Evolutionary conservation across 2,797 vertebrate species (phyloP).

Genomic region (Chiropotes sagulatus): DNA sequence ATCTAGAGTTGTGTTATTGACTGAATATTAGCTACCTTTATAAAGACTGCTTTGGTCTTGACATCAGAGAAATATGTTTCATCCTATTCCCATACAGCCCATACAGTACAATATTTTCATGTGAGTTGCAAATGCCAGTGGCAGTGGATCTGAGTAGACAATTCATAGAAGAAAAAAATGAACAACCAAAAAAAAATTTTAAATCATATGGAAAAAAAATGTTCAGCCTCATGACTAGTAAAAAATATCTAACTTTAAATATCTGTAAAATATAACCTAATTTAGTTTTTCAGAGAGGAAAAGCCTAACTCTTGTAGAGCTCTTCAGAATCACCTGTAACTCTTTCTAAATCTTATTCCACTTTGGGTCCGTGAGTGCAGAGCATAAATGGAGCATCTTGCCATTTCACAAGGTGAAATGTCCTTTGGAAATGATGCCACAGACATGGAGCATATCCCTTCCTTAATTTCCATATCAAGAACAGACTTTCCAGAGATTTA

Average conservation of each 20-base stretch:
- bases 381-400: neutral
- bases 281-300: constrained; percentile 57
- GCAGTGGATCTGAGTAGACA: neutral
- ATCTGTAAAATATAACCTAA: constrained; percentile 64
- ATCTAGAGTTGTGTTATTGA: neutral
- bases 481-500: neutral
- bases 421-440: neutral
- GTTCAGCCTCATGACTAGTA: constrained; percentile 24
- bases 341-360: constrained; percentile 22
- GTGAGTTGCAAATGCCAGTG: neutral
- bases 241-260: constrained; percentile 54
- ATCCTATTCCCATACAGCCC: neutral
- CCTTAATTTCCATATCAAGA: neutral
- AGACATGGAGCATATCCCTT: neutral
- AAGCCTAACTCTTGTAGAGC: constrained; percentile 40
- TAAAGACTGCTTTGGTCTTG: neutral
- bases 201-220: neutral
- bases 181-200: neutral
- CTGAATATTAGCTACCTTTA: neutral
- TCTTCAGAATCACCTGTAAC: constrained; percentile 23
- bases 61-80: neutral
- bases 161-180: constrained; percentile 43
- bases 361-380: neutral
- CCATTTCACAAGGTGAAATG: neutral
- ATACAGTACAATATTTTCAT: neutral